Evolutionary conservation across 2,113 vertebrate genomes (phyloP).

Genomic region (Mesoclemmys tuberculata): DNA sequence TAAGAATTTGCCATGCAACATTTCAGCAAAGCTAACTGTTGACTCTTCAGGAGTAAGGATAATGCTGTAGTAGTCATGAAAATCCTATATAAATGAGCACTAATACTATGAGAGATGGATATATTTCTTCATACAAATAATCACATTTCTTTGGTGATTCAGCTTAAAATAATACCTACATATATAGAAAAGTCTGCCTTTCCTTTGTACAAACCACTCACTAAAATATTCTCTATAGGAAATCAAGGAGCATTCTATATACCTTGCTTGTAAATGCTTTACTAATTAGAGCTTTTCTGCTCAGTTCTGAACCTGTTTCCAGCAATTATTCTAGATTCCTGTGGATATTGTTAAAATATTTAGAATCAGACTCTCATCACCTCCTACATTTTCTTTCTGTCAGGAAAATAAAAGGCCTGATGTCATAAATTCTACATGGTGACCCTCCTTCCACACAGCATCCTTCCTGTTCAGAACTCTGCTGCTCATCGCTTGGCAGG

Average conservation of each 20-base stretch:
- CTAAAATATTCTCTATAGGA: neutral
- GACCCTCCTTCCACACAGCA: neutral
- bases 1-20: neutral
- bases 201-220: neutral
- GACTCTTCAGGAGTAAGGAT: neutral
- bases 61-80: neutral
- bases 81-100: neutral
- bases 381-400: conserved; percentile 12
- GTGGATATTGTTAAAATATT: neutral
- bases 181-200: neutral
- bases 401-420: neutral
- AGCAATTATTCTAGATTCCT: neutral
- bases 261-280: neutral
- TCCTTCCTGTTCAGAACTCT: neutral
- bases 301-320: neutral
- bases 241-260: neutral
- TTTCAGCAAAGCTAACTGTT: neutral
- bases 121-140: neutral
- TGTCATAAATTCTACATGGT: neutral
- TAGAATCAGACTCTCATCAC: neutral
- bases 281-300: neutral
- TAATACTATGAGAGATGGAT: neutral
- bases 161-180: neutral
- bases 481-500: conserved; percentile 1
- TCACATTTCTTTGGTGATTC: neutral